Evolutionary conservation across 2,113 vertebrate genomes (phyloP).

Genomic region (Corythornis vintsioides): DNA sequence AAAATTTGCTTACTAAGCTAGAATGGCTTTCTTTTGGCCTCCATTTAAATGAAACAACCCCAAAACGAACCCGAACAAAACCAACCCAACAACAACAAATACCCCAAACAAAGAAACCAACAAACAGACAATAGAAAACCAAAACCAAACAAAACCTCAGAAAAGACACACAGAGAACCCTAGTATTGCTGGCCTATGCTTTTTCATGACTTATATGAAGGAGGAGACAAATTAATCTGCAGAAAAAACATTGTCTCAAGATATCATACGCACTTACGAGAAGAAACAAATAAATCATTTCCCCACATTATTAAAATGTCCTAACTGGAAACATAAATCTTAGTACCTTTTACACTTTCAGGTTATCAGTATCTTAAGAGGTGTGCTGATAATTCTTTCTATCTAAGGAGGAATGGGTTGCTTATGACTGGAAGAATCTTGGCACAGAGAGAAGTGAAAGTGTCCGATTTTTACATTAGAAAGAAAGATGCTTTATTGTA

Average conservation of each 20-base stretch:
- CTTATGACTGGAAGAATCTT: constrained; percentile 15
- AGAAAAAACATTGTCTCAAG: background rate
- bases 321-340: constrained; percentile 58
- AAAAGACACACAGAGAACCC: no score
- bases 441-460: background rate
- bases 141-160: background rate
- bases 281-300: constrained; percentile 53
- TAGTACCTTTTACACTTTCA: background rate
- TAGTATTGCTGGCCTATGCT: background rate
- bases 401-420: background rate
- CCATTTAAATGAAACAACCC: background rate
- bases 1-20: background rate
- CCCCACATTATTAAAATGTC: constrained; percentile 32
- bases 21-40: background rate
- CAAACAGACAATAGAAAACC: no score
- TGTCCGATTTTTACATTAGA: constrained; percentile 48
- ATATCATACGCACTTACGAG: background rate
- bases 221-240: background rate
- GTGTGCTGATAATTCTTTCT: constrained; percentile 17
- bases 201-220: background rate
- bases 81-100: no score
- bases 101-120: no score
- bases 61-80: background rate
- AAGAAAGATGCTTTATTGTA: background rate
- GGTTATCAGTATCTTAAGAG: constrained; percentile 49